A percentile compares a stretch with the other conserved stretches of the same genome.
phyloP scores from a whole-genome alignment of 1,140 invertebrate species.

The Euschistus heros region DNA sequence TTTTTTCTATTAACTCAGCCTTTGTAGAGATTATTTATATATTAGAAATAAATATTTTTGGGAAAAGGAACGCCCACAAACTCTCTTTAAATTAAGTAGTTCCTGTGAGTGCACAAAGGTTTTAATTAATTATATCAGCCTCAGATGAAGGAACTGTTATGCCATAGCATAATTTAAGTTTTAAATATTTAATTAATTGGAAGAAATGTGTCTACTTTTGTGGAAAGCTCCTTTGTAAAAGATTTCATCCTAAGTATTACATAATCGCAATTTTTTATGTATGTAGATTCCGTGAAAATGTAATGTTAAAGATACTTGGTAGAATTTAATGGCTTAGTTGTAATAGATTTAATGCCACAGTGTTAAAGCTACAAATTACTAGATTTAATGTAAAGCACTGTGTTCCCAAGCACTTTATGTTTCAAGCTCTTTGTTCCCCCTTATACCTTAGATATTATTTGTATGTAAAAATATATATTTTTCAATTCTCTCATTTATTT shows the following conservation, averaged over 20 bases:
- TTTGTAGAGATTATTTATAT: constrained; percentile 22
- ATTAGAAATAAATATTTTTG: constrained; percentile 17
- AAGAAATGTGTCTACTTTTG: no score
- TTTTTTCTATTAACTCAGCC: constrained; percentile 26
- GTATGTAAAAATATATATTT: constrained; percentile 23
- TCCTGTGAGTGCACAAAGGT: constrained; percentile 16
- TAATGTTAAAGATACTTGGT: constrained; percentile 17
- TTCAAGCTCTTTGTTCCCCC: constrained; percentile 17
- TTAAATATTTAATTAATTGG: no score
- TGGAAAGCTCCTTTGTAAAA: no score
- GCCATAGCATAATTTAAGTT: no score
- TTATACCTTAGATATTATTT: constrained; percentile 20
- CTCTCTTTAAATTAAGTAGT: constrained; percentile 10
- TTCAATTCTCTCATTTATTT: constrained; percentile 5
- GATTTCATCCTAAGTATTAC: no score
- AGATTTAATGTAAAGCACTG: constrained; percentile 22
- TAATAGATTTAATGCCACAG: constrained; percentile 19
- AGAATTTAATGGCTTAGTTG: constrained; percentile 14
- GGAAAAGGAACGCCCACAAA: constrained; percentile 8
- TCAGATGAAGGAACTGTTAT: background rate
- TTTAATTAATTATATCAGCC: constrained; percentile 4
- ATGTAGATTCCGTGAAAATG: constrained; percentile 3
- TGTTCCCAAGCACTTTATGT: constrained; percentile 22
- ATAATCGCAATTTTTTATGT: background rate
- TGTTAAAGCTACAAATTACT: constrained; percentile 15